A percentile compares a stretch with the other conserved stretches of the same genome.
Conservation (phyloP, 1,140 invertebrate genomes). For the Drosophila sproati region DNA sequence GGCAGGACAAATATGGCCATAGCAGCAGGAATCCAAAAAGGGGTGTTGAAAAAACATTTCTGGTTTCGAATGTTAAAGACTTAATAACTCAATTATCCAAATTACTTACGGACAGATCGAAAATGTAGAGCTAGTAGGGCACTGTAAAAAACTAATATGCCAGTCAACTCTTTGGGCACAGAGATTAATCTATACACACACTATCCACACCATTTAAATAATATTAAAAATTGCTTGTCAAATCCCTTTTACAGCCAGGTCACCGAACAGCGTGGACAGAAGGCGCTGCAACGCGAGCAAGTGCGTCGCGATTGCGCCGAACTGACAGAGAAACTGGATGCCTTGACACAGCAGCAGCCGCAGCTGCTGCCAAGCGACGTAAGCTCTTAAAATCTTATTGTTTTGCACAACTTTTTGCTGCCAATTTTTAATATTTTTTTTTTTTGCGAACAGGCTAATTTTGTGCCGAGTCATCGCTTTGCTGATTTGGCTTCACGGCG, state of each 20-base stretch:
- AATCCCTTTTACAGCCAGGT: constrained; percentile 47
- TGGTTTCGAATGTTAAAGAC: too few relatives aligned
- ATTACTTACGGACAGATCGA: too few relatives aligned
- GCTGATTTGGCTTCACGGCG: constrained; percentile 40
- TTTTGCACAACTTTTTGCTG: neutral
- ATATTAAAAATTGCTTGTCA: neutral
- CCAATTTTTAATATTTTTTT: neutral
- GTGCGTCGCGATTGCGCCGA: constrained; percentile 73
- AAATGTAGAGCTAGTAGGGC: too few relatives aligned
- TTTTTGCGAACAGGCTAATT: constrained; percentile 40
- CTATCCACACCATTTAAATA: neutral
- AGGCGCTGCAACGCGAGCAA: constrained; percentile 77
- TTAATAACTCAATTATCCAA: too few relatives aligned
- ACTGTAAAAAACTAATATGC: too few relatives aligned
- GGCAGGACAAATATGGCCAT: too few relatives aligned
- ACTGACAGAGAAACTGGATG: constrained; percentile 72
- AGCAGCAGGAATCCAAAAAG: too few relatives aligned
- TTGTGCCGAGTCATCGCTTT: constrained; percentile 61
- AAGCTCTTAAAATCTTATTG: constrained; percentile 9
- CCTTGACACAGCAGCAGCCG: constrained; percentile 59
- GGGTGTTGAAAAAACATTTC: too few relatives aligned
- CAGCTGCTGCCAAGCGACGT: constrained; percentile 73
- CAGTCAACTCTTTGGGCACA: too few relatives aligned
- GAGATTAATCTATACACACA: too few relatives aligned
- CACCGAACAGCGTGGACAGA: constrained; percentile 63